Conservation (phyloP, 2,113 vertebrate species). For the Anolis sagrei region DNA sequence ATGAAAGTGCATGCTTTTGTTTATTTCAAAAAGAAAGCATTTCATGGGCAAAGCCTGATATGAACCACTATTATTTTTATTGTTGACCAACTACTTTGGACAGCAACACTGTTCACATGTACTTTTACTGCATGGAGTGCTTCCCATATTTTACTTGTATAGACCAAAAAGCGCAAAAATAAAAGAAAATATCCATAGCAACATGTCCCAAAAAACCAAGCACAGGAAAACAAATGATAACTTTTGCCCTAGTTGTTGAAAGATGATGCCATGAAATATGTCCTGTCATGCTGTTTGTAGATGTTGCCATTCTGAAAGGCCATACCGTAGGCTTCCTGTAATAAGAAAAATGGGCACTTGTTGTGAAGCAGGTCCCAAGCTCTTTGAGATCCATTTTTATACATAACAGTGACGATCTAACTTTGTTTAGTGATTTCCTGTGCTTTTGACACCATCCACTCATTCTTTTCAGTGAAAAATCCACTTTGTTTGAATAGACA, state of each 20-base stretch:
- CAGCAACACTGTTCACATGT: neutral
- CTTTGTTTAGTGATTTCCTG: neutral
- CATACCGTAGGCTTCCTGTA: no score
- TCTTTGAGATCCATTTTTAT: neutral
- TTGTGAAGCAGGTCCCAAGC: neutral
- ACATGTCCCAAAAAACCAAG: neutral
- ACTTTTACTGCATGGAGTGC: neutral
- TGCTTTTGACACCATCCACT: neutral
- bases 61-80: neutral
- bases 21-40: neutral
- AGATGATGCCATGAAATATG: neutral
- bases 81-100: neutral
- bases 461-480: neutral
- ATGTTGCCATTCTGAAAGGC: neutral
- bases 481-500: neutral
- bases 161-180: neutral
- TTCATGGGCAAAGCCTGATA: neutral
- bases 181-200: neutral
- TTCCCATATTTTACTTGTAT: neutral
- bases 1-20: neutral
- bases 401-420: neutral
- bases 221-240: neutral
- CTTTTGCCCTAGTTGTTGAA: neutral
- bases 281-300: neutral
- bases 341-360: neutral